Evolutionary conservation across 2,888 invertebrate genomes (phyloP).

Genomic region (Falcaria lacertinaria): DNA sequence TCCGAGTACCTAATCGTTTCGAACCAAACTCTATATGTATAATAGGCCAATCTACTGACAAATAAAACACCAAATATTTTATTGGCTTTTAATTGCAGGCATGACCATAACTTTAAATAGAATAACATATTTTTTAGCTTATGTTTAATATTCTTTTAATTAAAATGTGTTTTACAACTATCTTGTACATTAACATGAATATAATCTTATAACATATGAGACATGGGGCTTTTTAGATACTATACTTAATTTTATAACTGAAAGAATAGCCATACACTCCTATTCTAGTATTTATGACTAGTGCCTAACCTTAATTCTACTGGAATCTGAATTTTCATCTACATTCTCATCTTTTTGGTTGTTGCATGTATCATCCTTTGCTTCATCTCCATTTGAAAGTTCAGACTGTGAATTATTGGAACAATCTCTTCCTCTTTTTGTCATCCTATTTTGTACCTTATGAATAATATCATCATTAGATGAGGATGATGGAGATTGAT

Average conservation of each 20-base stretch:
- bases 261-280: conserved; percentile 2
- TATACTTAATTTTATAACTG: conserved; percentile 2
- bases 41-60: conserved; percentile 4
- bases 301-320: conserved; percentile 62
- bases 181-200: conserved; percentile 1
- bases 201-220: conserved; percentile 9
- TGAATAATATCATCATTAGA: conserved; percentile 22
- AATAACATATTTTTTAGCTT: too few species aligned
- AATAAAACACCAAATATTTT: conserved; percentile 15
- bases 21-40: too few species aligned
- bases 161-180: not conserved
- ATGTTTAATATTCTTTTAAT: not conserved
- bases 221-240: not conserved
- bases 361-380: conserved; percentile 10
- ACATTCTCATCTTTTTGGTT: conserved; percentile 24
- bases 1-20: too few species aligned
- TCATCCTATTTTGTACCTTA: conserved; percentile 4
- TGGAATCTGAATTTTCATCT: conserved; percentile 40
- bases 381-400: not conserved
- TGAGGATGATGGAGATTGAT: conserved; percentile 23
- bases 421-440: conserved; percentile 6
- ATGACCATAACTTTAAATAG: not conserved
- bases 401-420: conserved; percentile 9
- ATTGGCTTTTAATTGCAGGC: conserved; percentile 10
- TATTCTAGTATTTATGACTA: conserved; percentile 15